Conservation (phyloP, 23 tunicate species). For the Ascidia mentula region DNA sequence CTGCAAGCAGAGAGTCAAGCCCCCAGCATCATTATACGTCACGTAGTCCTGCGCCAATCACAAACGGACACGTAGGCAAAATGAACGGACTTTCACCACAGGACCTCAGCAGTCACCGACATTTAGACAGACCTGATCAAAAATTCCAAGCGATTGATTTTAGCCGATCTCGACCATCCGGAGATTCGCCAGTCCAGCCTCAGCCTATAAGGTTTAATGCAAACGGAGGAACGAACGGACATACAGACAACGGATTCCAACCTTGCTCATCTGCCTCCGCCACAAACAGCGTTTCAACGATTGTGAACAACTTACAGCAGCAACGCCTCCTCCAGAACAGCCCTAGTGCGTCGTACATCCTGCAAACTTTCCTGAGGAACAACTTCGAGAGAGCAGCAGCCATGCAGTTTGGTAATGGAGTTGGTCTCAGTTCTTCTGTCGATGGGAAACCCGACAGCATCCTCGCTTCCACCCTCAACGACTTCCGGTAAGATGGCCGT, state of each 20-base stretch:
- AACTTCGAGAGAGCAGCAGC: constrained; percentile 44
- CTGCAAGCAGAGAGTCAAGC: constrained; percentile 1
- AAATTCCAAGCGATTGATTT: constrained; percentile 13
- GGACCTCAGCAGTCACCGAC: constrained; percentile 12
- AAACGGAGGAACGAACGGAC: not conserved
- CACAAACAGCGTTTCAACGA: not conserved
- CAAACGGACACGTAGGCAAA: not conserved
- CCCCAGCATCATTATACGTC: not conserved
- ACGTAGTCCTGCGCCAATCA: not conserved
- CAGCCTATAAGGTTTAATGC: not conserved
- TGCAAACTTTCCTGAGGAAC: constrained; percentile 55
- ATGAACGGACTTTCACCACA: constrained; percentile 8
- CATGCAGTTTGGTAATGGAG: constrained; percentile 24
- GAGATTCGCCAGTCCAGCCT: not conserved
- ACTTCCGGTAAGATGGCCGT: constrained; percentile 25
- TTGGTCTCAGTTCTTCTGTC: not conserved
- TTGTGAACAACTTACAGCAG: constrained; percentile 38
- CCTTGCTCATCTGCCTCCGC: not conserved
- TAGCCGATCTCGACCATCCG: not conserved
- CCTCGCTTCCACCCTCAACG: constrained; percentile 15
- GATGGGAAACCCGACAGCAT: constrained; percentile 14
- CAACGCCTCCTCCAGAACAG: constrained; percentile 60
- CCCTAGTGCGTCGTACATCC: constrained; percentile 61
- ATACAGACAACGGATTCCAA: not conserved
- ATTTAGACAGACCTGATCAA: not conserved